Evolutionary conservation across 2,797 vertebrate species (phyloP).

Genomic region (Phrynocephalus forsythii): DNA sequence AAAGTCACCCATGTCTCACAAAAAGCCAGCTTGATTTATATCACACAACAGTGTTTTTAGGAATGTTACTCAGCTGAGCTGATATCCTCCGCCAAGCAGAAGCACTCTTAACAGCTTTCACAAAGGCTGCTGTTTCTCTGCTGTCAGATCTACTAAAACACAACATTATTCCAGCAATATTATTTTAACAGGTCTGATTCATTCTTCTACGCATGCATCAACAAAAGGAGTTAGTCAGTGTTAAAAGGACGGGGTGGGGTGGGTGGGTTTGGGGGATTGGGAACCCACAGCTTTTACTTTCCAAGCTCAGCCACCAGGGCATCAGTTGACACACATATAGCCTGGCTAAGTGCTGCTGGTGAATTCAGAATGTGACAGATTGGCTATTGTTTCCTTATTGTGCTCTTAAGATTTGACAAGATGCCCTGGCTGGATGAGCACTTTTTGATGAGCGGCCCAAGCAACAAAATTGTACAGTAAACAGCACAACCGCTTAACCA

Average conservation of each 20-base stretch:
- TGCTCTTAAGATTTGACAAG: background rate
- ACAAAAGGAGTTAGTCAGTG: background rate
- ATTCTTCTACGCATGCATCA: slow-evolving; percentile 5
- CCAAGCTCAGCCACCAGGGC: background rate
- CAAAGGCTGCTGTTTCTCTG: background rate
- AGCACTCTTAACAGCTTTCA: background rate
- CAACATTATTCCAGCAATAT: background rate
- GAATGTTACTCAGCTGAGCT: background rate
- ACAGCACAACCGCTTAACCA: background rate
- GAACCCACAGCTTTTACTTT: background rate
- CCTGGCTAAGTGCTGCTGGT: slow-evolving; percentile 20
- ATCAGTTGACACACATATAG: background rate
- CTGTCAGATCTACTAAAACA: background rate
- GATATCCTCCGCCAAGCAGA: slow-evolving; percentile 6
- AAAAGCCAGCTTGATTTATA: background rate
- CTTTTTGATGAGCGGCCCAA: background rate
- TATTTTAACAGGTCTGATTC: slow-evolving; percentile 16
- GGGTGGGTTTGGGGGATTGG: no score
- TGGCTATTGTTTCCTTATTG: background rate
- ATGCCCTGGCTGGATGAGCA: background rate
- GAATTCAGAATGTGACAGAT: slow-evolving; percentile 17
- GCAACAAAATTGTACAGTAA: background rate
- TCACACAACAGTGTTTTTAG: background rate
- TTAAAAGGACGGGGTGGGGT: background rate
- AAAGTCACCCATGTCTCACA: background rate